Base-by-base conservation (phyloP, 2,797 vertebrate species). In the Loriculus beryllinus region DNA sequence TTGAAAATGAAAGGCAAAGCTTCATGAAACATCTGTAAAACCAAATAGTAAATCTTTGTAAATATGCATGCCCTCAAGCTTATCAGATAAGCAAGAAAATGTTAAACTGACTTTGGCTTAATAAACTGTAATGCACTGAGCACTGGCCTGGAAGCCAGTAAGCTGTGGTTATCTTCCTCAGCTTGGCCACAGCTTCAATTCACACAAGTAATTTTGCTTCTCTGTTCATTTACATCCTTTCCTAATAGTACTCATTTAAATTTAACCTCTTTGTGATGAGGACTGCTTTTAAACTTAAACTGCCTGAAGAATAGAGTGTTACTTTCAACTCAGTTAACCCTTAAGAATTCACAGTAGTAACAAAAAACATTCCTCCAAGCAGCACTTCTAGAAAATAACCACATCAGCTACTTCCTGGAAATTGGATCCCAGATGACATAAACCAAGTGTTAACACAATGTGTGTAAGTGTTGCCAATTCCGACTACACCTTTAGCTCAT, bases 1-100 rank as follows among this genome's bases (percentile, higher is more conserved):
- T 84, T 14, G 7, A 83, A 93, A 88, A 82, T n/a, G 40, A 89
- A 83, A 89, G 45, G 42, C 85, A 93, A 87, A 83, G 52, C 52
- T 64, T 89, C 22, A 10, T 31, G 35, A 80, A 86, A 68, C 6
- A 19, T 85, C 80, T 42, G 7, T 62, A 48, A 71, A 45, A 70
- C 47, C 8, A 17, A 59, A 75, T 42, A 40, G 62, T 40, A 89
- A 69, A 59, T 74, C 81, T n/a, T 43, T 9, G 26, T 76, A 23
- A 67, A n/a, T 6, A 37, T 8, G 28, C 26, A 15, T 72, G 75
- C 74, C 54, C 31, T 85, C 42, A 40, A 11, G 49, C 22, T 88
- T 91, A 56, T 10, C 45, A 82, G 51, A 81, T 10, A 84, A 80
- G 65, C 56, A 37, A 83, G 8, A 48, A 72, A 69, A 83, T 2